phyloP scores from a whole-genome alignment of 2,888 invertebrate genomes.

The Listrodromus nycthemerus region DNA sequence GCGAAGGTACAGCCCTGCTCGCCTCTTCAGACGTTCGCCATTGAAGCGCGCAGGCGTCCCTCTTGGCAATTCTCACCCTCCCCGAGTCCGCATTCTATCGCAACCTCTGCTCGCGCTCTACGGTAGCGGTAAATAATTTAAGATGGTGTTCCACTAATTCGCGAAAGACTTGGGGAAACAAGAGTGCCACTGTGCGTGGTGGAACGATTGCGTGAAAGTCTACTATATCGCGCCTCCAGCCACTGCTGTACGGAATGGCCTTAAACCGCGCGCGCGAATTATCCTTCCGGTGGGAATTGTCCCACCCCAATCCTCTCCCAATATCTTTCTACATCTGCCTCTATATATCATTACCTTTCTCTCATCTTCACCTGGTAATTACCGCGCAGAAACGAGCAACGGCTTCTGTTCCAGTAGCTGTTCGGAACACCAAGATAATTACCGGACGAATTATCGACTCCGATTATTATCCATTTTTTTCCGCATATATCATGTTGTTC shows the following conservation, averaged over 20 bases:
- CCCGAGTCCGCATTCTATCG: slow-evolving; percentile 31
- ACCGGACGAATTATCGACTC: slow-evolving; percentile 4
- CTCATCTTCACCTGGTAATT: slow-evolving; percentile 28
- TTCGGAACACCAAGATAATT: slow-evolving; percentile 17
- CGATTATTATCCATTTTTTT: slow-evolving; percentile 23
- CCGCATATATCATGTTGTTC: neutral
- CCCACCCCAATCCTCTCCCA: neutral
- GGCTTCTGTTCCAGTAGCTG: slow-evolving; percentile 19
- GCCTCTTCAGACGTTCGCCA: slow-evolving; percentile 31
- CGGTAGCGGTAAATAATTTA: slow-evolving; percentile 25
- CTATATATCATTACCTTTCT: slow-evolving; percentile 5
- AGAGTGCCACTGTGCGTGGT: neutral
- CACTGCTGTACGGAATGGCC: slow-evolving; percentile 28
- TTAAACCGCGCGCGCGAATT: slow-evolving; percentile 34
- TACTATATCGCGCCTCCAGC: slow-evolving; percentile 26
- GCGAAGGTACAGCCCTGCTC: slow-evolving; percentile 36
- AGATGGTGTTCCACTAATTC: slow-evolving; percentile 21
- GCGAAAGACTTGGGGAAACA: slow-evolving; percentile 20
- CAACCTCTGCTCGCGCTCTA: neutral
- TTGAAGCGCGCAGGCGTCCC: slow-evolving; percentile 21
- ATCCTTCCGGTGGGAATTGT: slow-evolving; percentile 27
- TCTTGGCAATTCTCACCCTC: slow-evolving; percentile 40
- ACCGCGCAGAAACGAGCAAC: neutral
- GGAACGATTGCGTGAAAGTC: slow-evolving; percentile 10
- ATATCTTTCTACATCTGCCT: slow-evolving; percentile 37